Conservation (phyloP, 1,140 invertebrate genomes). For the Papilio helenus region DNA sequence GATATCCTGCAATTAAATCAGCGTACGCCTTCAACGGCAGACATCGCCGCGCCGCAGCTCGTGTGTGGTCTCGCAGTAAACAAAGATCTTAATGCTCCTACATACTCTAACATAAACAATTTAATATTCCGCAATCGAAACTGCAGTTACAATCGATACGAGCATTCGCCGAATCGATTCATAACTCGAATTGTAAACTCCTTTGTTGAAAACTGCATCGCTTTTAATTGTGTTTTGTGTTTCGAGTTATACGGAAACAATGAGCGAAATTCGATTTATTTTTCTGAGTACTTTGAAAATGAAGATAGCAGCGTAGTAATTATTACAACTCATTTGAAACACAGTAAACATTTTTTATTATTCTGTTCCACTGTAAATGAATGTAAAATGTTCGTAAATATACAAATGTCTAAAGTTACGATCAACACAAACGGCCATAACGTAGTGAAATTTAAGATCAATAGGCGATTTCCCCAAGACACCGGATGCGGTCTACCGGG, state of each 20-base stretch:
- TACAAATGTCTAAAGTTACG: conserved; percentile 21
- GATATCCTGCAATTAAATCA: conserved; percentile 79
- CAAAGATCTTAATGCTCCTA: conserved; percentile 74
- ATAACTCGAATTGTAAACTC: conserved; percentile 42
- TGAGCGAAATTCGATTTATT: conserved; percentile 8
- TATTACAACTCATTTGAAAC: background rate
- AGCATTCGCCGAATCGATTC: conserved; percentile 59
- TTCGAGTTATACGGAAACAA: conserved; percentile 37
- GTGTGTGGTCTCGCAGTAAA: conserved; percentile 78
- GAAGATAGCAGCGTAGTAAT: background rate
- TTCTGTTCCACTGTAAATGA: background rate
- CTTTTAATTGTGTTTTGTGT: conserved; percentile 57
- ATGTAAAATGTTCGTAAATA: background rate
- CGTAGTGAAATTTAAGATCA: conserved; percentile 63
- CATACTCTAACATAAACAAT: conserved; percentile 68
- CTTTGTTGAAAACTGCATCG: conserved; percentile 50
- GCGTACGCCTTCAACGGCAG: conserved; percentile 67
- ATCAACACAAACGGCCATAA: conserved; percentile 41
- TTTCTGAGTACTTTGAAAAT: conserved; percentile 19
- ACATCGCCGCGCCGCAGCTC: conserved; percentile 58
- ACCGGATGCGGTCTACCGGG: conserved; percentile 75
- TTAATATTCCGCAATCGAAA: conserved; percentile 75
- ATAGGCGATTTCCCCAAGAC: conserved; percentile 75
- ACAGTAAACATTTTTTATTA: background rate
- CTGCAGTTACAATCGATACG: conserved; percentile 68